Evolutionary conservation across 2,888 invertebrate species (phyloP).

Genomic region (Callinectes sapidus): DNA sequence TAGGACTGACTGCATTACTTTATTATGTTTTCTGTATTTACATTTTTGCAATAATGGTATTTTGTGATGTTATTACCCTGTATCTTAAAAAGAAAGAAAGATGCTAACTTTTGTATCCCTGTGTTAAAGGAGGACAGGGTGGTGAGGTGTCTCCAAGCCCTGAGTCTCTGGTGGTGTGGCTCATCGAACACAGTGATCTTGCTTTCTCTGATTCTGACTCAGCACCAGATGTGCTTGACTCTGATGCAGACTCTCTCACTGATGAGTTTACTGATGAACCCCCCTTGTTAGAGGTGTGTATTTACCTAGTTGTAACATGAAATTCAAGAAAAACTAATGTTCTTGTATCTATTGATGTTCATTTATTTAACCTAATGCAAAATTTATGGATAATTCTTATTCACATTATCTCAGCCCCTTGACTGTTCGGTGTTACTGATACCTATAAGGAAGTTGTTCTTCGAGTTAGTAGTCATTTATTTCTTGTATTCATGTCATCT

Average conservation of each 20-base stretch:
- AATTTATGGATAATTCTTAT: too few species aligned
- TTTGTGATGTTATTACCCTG: not conserved
- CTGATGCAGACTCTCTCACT: constrained; percentile 72
- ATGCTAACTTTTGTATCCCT: not conserved
- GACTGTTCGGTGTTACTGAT: too few species aligned
- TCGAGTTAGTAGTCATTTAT: too few species aligned
- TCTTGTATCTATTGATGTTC: not conserved
- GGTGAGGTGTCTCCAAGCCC: constrained; percentile 64
- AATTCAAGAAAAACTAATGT: not conserved
- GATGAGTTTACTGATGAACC: constrained; percentile 72
- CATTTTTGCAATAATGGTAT: constrained; percentile 2
- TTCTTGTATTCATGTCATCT: too few species aligned
- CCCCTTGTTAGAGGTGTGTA: constrained; percentile 65
- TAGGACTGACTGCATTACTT: not conserved
- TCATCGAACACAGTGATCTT: constrained; percentile 67
- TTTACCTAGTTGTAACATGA: not conserved
- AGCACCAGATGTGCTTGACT: constrained; percentile 65
- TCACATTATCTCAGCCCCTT: too few species aligned
- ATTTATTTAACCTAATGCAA: not conserved
- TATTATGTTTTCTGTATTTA: not conserved
- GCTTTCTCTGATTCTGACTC: constrained; percentile 64
- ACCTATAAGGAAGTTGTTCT: too few species aligned
- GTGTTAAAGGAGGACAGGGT: constrained; percentile 52
- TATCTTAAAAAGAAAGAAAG: not conserved
- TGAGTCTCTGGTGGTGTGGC: constrained; percentile 72